phyloP scores from a whole-genome alignment of 1,140 invertebrate genomes.

The Macrotrachela quadricornifera region DNA sequence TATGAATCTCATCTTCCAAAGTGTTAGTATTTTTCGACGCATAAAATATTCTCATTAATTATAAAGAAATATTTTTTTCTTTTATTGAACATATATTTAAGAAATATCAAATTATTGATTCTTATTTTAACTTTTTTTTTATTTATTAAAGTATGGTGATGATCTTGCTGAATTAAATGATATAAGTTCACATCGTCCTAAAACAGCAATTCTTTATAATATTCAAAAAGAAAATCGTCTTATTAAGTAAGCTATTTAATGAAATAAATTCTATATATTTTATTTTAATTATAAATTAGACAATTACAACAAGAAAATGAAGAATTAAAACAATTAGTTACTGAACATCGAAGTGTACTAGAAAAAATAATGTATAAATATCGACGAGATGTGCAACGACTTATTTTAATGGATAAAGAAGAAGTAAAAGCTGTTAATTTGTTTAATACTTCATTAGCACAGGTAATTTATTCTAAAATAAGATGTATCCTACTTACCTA shows the following conservation, averaged over 20 bases:
- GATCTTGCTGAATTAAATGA: constrained; percentile 70
- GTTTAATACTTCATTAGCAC: neutral
- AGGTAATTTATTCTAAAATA: constrained; percentile 33
- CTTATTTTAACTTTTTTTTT: no score
- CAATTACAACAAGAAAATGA: constrained; percentile 72
- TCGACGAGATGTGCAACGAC: constrained; percentile 60
- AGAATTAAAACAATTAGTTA: constrained; percentile 59
- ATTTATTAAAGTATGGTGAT: constrained; percentile 21
- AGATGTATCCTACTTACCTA: constrained; percentile 42
- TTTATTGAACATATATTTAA: no score
- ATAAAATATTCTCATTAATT: no score
- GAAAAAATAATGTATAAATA: constrained; percentile 94
- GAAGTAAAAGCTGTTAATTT: neutral
- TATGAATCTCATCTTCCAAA: no score
- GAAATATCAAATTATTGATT: no score
- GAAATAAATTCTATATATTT: neutral
- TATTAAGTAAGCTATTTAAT: constrained; percentile 2
- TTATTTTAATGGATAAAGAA: constrained; percentile 37
- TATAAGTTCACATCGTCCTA: constrained; percentile 59
- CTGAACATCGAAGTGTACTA: constrained; percentile 75
- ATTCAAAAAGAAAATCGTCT: constrained; percentile 62
- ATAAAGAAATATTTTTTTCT: no score
- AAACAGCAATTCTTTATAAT: constrained; percentile 60
- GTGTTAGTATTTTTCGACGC: no score
- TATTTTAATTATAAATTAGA: constrained; percentile 16